Evolutionary conservation across 1,140 invertebrate genomes (phyloP).

Genomic region (Calliphora vicina): DNA sequence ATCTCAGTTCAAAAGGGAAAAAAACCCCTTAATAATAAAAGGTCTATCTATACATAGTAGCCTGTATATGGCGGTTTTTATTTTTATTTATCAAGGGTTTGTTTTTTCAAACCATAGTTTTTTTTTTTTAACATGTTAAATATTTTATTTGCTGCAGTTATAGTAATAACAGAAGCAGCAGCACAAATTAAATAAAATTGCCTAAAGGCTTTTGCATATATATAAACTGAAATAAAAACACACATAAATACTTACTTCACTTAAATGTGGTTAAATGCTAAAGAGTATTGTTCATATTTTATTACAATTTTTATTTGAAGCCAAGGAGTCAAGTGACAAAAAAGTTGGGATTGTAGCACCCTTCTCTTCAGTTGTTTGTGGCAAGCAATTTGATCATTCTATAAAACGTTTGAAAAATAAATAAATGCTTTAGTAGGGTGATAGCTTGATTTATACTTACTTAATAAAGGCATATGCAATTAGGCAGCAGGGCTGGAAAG

Average conservation of each 20-base stretch:
- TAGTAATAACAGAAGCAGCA: not conserved
- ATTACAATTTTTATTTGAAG: not conserved
- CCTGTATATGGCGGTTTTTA: not conserved
- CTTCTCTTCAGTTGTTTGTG: not conserved
- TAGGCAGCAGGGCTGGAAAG: no score
- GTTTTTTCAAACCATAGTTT: not conserved
- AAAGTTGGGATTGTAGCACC: not conserved
- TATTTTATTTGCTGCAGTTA: not conserved
- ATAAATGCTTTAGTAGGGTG: not conserved
- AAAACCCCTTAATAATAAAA: not conserved
- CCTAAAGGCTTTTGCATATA: not conserved
- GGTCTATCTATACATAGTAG: no score
- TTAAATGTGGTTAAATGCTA: not conserved
- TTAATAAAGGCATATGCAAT: no score
- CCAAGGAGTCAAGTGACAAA: not conserved
- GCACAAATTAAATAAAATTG: not conserved
- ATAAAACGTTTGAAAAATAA: not conserved
- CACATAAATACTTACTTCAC: not conserved
- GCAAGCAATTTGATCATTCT: not conserved
- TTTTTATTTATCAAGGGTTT: not conserved
- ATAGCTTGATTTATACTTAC: not conserved
- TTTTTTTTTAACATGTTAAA: not conserved
- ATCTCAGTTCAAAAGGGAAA: not conserved
- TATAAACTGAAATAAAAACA: no score
- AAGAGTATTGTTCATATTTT: not conserved